Evolutionary conservation across 2,113 vertebrate genomes (phyloP).

Genomic region (Xenopus borealis): DNA sequence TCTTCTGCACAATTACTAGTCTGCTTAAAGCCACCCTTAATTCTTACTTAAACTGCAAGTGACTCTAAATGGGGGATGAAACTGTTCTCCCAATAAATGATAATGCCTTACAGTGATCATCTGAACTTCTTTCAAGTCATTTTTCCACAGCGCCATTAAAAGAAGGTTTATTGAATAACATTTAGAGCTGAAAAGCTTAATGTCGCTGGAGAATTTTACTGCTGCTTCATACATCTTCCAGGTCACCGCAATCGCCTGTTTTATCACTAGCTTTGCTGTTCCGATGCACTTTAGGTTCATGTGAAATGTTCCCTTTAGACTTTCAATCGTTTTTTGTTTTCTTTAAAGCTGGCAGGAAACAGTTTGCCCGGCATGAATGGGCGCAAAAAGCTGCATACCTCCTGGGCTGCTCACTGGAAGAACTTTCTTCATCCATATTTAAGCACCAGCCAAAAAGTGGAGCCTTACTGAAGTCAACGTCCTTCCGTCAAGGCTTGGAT

Average conservation of each 20-base stretch:
- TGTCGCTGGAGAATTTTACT: neutral
- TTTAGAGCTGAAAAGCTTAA: neutral
- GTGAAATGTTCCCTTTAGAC: neutral
- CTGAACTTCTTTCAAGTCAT: conserved; percentile 20
- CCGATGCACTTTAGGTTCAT: neutral
- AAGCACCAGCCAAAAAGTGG: conserved; percentile 86
- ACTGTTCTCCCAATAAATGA: conserved; percentile 42
- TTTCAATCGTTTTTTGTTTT: conserved; percentile 13
- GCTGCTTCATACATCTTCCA: neutral
- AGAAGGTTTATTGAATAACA: neutral
- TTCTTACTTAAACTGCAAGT: too few species aligned
- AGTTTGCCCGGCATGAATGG: conserved; percentile 96
- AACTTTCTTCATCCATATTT: conserved; percentile 91
- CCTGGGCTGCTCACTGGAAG: conserved; percentile 85
- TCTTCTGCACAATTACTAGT: too few species aligned
- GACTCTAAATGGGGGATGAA: conserved; percentile 40
- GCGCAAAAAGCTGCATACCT: conserved; percentile 95
- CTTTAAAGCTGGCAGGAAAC: conserved; percentile 73
- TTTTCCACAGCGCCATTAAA: conserved; percentile 6
- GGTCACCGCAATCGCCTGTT: neutral
- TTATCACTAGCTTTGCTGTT: neutral
- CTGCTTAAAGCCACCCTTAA: too few species aligned
- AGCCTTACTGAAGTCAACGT: conserved; percentile 82
- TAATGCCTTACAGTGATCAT: conserved; percentile 32
- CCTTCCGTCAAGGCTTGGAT: conserved; percentile 85